Evolutionary conservation across 2,888 invertebrate species (phyloP).

Genomic region (Epistrophe grossulariae): DNA sequence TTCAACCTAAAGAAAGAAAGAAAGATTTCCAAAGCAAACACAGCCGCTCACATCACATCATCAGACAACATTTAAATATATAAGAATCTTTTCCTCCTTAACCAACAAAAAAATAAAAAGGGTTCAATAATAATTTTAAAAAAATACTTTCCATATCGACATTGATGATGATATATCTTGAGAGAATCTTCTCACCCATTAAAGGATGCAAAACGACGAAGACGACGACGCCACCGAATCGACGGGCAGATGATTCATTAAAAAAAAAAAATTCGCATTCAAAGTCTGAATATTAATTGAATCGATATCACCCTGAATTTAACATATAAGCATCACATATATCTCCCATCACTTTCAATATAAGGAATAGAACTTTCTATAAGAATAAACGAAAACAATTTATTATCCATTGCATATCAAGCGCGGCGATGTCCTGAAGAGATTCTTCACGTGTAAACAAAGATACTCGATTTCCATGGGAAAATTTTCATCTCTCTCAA

Average conservation of each 20-base stretch:
- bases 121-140: slow-evolving; percentile 37
- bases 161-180: slow-evolving; percentile 57
- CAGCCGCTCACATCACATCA: slow-evolving; percentile 12
- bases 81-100: slow-evolving; percentile 52
- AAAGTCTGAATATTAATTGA: slow-evolving; percentile 75
- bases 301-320: slow-evolving; percentile 70
- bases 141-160: slow-evolving; percentile 71
- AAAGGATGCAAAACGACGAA: slow-evolving; percentile 54
- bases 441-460: slow-evolving; percentile 74
- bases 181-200: slow-evolving; percentile 74
- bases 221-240: neutral
- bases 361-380: neutral
- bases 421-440: slow-evolving; percentile 62
- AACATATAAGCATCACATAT: slow-evolving; percentile 27
- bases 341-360: neutral
- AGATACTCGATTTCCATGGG: slow-evolving; percentile 74
- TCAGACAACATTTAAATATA: slow-evolving; percentile 14
- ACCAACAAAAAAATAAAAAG: slow-evolving; percentile 23
- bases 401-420: slow-evolving; percentile 70
- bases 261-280: slow-evolving; percentile 68
- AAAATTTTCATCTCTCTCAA: slow-evolving; percentile 62
- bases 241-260: slow-evolving; percentile 60
- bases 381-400: slow-evolving; percentile 57
- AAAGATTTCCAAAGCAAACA: slow-evolving; percentile 32
- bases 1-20: neutral